Conservation (phyloP, 2,797 vertebrate genomes). For the Sylvilagus floridanus region DNA sequence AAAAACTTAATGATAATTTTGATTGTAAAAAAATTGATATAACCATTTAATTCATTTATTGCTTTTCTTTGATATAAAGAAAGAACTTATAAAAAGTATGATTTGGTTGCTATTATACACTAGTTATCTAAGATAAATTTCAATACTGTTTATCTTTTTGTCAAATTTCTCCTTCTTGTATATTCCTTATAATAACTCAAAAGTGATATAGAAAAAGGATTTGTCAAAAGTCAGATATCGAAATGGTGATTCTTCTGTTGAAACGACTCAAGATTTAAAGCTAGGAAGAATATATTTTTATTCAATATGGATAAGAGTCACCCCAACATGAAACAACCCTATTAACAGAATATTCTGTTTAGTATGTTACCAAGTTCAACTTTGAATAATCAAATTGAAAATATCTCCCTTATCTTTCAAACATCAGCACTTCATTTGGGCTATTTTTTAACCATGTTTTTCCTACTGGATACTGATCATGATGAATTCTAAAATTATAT, state of each 20-base stretch:
- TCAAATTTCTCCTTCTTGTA: background rate
- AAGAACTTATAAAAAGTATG: background rate
- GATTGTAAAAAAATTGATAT: background rate
- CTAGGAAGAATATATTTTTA: background rate
- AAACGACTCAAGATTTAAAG: slow-evolving; percentile 23
- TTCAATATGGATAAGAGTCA: background rate
- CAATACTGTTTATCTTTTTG: slow-evolving; percentile 22
- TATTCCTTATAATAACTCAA: background rate
- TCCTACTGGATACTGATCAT: background rate
- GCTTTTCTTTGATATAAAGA: background rate
- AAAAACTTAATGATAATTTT: background rate
- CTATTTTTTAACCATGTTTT: background rate
- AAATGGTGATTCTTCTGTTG: slow-evolving; percentile 17
- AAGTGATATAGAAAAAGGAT: background rate
- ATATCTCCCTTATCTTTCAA: background rate
- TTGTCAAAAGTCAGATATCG: background rate
- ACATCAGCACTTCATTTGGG: background rate
- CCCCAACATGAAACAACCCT: background rate
- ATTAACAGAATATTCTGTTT: background rate
- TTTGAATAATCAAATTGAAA: background rate
- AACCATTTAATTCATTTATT: background rate
- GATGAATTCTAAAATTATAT: background rate
- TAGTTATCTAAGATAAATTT: slow-evolving; percentile 6
- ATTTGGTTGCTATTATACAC: background rate
- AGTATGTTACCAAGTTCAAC: background rate